Conservation (phyloP, 2,797 vertebrate species). For the Tokudaia muenninki region DNA sequence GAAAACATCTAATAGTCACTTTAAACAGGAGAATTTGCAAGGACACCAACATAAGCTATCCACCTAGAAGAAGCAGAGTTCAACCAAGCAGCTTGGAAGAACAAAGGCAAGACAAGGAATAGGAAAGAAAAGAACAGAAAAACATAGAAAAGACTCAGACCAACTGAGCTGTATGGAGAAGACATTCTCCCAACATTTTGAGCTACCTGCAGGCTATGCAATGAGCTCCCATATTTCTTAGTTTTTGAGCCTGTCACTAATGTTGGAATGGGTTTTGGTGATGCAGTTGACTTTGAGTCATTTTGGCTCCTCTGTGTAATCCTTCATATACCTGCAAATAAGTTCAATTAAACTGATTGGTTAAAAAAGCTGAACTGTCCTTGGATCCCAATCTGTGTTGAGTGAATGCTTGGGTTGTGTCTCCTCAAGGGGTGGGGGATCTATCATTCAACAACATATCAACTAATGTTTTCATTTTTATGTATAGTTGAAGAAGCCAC, state of each 20-base stretch:
- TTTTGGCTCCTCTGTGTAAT: not conserved
- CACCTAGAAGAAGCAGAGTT: not conserved
- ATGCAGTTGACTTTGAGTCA: not conserved
- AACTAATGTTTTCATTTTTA: not conserved
- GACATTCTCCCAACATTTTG: not conserved
- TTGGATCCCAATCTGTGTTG: not conserved
- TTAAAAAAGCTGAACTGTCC: not conserved
- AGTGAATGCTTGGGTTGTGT: not conserved
- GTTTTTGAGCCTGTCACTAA: not conserved
- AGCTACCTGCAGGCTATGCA: not conserved
- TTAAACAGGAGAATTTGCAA: not conserved
- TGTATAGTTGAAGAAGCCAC: not conserved
- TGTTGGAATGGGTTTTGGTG: not conserved
- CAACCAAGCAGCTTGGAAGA: not conserved
- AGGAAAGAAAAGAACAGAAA: not conserved
- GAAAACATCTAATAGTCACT: not conserved
- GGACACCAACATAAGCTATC: not conserved
- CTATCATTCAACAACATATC: not conserved
- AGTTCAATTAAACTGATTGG: not conserved
- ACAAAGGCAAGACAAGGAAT: not conserved
- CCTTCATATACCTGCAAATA: not conserved
- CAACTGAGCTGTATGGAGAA: not conserved
- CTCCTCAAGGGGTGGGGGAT: not conserved
- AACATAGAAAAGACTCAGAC: not conserved
- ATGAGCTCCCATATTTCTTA: not conserved